These are phyloP conservation scores for Bombyx mori DNA, from an alignment of 1,140 invertebrate genomes.

Conservation along the genomic window ASM3026992v2 NC_085130.1:11037501-11038000, in stretches of 20 bases:
- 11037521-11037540: conserved; percentile 26
- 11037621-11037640: conserved; percentile 27
- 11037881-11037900: conserved; percentile 19
- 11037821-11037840: conserved; percentile 12
- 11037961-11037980: conserved; percentile 27
- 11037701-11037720: conserved; percentile 25
- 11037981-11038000: conserved; percentile 15
- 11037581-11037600: conserved; percentile 26
- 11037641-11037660: conserved; percentile 31
- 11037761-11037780: conserved; percentile 13
- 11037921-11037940: conserved; percentile 1
- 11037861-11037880: conserved; percentile 18
- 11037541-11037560: conserved; percentile 24
- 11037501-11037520: conserved; percentile 36
- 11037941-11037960: conserved; percentile 25
- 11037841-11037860: conserved; percentile 9
- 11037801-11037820: conserved; percentile 15
- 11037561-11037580: conserved; percentile 32
- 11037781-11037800: conserved; percentile 9
- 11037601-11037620: conserved; percentile 20
- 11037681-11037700: conserved; percentile 27
- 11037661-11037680: conserved; percentile 20
- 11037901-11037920: conserved; percentile 2
- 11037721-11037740: conserved; percentile 21
- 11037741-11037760: conserved; percentile 23